Evolutionary conservation across 1,140 invertebrate genomes (phyloP), one percentile per base, ranked within the genome.

Genomic region (Sycophila sp.): DNA sequence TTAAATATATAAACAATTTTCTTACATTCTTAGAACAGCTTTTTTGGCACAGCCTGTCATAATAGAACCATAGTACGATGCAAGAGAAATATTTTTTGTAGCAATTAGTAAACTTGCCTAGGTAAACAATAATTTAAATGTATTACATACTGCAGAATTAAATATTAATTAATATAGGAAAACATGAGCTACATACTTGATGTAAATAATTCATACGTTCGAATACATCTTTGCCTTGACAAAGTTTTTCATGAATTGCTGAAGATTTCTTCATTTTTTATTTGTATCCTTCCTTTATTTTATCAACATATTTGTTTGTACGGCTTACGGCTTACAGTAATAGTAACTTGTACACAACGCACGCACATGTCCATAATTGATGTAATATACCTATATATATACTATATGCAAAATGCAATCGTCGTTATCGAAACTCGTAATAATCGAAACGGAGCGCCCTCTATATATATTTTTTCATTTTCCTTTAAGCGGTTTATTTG

Each of bases 161-260:
- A 49, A 30, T 17, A 60, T 42, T 24, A 2, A 24, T 38, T 53
- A 2, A 40, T n/a, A 56, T 56, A 56, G 17, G 5, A 56, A 30
- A 56, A 30, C 8, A 32, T 32, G 22, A 51, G n/a, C 8, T 13
- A 56, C 13, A 55, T 78, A 85, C 84, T 73, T 86, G 84, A 71
- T 84, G 81, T n/a, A 86, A 74, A 64, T 75, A 86, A 75, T 86
- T 86, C 80, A 86, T 84, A 55, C 83, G 71, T 72, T 85, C 82
- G 63, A 86, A 84, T 60, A 83, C 67, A 58, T 86, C 82, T 66
- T 86, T 86, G 42, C 81, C 78, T 75, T 83, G 83, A 24, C 83
- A 85, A 45, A 74, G 22, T 71, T 80, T 84, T 49, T 66, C 70
- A 42, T 72, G 19, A 6, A 67, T 69, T 32, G 47, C 67, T 69